A percentile compares a stretch with the other conserved stretches of the same genome.
These are phyloP conservation scores for Cichladusa arquata DNA, from an alignment of 2,113 vertebrate species.

Conservation along the genomic window DNA sequence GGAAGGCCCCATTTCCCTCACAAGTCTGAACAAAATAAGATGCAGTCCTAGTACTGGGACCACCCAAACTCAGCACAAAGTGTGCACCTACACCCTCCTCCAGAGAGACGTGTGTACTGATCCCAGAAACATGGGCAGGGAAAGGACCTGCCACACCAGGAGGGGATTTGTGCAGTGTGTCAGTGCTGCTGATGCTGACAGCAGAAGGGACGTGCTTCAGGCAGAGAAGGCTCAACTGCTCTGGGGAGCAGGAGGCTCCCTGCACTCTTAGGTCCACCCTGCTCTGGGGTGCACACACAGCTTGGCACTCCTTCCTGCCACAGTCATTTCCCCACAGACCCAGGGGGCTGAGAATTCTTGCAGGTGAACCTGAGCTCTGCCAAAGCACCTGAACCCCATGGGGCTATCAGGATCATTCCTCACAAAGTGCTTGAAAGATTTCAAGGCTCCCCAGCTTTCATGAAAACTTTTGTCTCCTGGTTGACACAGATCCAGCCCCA, in stretches of 20 bases:
- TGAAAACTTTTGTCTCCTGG: background rate
- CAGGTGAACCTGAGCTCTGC: background rate
- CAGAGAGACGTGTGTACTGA: background rate
- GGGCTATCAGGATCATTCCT: background rate
- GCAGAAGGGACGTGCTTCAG: background rate
- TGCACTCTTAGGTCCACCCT: background rate
- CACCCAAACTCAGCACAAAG: fast-evolving
- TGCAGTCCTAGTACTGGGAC: background rate
- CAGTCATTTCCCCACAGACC: background rate
- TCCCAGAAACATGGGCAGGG: background rate
- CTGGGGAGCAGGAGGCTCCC: background rate
- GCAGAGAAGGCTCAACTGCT: background rate
- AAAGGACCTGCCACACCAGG: background rate
- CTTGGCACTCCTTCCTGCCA: background rate
- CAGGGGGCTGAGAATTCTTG: background rate
- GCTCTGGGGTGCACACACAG: background rate
- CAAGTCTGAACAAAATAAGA: background rate
- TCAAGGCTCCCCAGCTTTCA: background rate
- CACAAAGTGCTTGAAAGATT: background rate
- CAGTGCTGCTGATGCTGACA: background rate
- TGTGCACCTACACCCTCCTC: fast-evolving
- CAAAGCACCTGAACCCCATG: background rate
- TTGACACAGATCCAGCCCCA: background rate
- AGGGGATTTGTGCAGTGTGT: background rate
- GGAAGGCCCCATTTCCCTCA: background rate